A percentile compares a stretch with the other conserved stretches of the same genome.
Conservation (phyloP, 2,888 invertebrate genomes). For the Tetragonisca angustula region DNA sequence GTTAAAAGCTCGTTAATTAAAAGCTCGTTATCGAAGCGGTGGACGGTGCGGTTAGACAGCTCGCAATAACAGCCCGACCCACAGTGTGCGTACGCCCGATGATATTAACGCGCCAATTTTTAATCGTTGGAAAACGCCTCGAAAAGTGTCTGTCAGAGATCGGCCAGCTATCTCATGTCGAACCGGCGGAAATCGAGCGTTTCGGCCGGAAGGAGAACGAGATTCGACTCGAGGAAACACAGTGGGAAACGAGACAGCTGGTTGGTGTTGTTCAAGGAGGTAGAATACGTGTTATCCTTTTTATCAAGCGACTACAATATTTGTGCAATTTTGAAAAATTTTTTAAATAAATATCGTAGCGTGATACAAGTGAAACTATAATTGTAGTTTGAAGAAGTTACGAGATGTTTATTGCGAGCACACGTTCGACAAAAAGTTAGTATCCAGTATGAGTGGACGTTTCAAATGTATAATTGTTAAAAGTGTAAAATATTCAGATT, state of each 20-base stretch:
- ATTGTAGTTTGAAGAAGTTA: background rate
- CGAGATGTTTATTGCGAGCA: background rate
- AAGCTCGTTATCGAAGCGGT: conserved; percentile 73
- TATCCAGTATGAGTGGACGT: no score
- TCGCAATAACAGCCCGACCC: conserved; percentile 33
- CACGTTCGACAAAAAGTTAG: no score
- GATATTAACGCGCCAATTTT: conserved; percentile 43
- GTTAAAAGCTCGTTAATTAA: conserved; percentile 68
- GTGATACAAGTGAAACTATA: background rate
- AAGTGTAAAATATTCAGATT: no score
- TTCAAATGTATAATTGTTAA: no score
- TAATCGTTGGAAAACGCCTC: conserved; percentile 2
- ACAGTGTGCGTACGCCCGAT: conserved; percentile 54
- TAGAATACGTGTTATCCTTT: conserved; percentile 38
- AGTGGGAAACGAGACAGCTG: conserved; percentile 72
- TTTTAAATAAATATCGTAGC: background rate
- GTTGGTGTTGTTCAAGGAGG: conserved; percentile 72
- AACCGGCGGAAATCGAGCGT: conserved; percentile 19
- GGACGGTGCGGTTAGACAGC: conserved; percentile 47
- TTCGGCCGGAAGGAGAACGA: conserved; percentile 15
- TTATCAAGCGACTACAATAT: background rate
- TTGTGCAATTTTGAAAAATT: background rate
- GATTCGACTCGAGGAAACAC: conserved; percentile 47
- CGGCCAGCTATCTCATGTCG: conserved; percentile 39
- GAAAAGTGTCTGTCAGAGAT: conserved; percentile 1